A percentile compares a stretch with the other conserved stretches of the same genome.
Evolutionary conservation across 2,797 vertebrate species (phyloP).

Genomic region (Nyctibius grandis): DNA sequence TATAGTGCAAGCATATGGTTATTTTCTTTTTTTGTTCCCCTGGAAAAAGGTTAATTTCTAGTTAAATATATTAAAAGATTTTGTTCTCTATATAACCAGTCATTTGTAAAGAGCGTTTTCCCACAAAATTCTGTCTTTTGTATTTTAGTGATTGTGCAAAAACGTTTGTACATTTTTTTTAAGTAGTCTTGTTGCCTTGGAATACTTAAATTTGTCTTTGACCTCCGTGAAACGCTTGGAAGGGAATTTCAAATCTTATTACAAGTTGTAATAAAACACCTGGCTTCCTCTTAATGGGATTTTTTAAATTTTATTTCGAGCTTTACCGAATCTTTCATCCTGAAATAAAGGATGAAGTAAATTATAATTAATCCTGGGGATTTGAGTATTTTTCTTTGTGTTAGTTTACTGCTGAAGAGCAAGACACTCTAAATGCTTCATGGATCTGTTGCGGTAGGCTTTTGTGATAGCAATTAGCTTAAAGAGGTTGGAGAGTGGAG

Average conservation of each 20-base stretch:
- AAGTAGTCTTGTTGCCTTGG: neutral
- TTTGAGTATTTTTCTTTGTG: neutral
- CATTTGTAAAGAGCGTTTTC: neutral
- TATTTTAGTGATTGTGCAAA: neutral
- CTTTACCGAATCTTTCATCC: neutral
- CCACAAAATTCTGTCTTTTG: neutral
- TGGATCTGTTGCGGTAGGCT: neutral
- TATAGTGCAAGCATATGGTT: neutral
- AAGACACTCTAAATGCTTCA: neutral
- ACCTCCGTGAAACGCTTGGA: neutral
- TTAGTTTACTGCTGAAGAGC: neutral
- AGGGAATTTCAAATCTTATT: neutral
- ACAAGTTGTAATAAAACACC: neutral
- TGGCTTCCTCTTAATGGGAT: neutral
- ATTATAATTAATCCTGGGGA: neutral
- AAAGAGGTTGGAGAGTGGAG: neutral
- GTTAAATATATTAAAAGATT: neutral
- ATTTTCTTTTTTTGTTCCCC: neutral
- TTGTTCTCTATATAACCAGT: neutral
- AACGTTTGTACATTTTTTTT: neutral
- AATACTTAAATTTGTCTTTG: neutral
- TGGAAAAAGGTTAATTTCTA: neutral
- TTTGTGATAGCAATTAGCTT: neutral
- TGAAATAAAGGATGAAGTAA: neutral
- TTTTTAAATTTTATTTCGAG: neutral